Evolutionary conservation across 2,113 vertebrate genomes (phyloP), one percentile per base, ranked within the genome.

Genomic region (Elgaria multicarinata): DNA sequence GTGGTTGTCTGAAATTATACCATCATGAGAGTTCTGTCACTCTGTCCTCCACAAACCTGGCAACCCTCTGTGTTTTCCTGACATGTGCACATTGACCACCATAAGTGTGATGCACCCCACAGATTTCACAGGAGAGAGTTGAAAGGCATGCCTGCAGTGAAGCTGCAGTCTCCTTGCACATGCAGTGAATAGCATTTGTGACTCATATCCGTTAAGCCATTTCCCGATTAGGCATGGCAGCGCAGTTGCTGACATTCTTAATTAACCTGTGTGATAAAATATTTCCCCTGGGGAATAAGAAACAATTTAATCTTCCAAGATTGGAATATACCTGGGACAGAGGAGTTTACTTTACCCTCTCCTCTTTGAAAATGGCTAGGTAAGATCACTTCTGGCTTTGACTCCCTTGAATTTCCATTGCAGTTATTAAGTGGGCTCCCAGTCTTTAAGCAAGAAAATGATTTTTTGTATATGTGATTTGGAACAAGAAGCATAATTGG

Each of bases 171-270:
- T 90, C 80, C 28, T 89, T 91, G 44, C 31, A 39, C 85, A 90
- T 84, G 39, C 58, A 90, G 31, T 16, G 62, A 90, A 78, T 31
- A 91, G 26, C 62, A 90, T 90, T 77, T 71, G 28, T 53, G 6
- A 89, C 64, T 83, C n/a, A 33, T 69, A 87, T 75, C 64, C 89
- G 8, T 31, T 16, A 62, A 91, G 1, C 2, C 85, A 28, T 72
- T 92, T 94, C 78, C 44, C 82, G 66, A 93, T 89, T 91, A 91
- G 22, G 86, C 88, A 83, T 72, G 31, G 91, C 87, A 92, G 8
- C 6, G 88, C 90, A 24, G 66, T 81, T 78, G 67, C 20, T 44
- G 58, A 36, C 33, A 85, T 4, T 83, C 14, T 84, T 92, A 92
- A 90, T 91, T 90, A 77, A 89, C 28, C 7, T 22, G 1, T 89